phyloP scores from a whole-genome alignment of 2,113 vertebrate genomes.

The Carassius carassius region DNA sequence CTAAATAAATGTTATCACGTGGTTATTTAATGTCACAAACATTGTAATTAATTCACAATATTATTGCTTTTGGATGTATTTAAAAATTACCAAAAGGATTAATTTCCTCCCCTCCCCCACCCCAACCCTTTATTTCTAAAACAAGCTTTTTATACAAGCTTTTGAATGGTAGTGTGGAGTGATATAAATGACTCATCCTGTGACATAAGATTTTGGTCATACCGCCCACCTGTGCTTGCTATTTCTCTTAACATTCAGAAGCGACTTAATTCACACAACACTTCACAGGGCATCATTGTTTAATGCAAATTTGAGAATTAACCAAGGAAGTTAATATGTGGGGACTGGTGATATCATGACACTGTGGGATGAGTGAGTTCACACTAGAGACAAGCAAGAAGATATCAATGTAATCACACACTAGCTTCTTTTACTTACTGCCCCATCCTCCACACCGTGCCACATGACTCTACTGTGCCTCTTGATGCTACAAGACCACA shows the following conservation, averaged over 20 bases:
- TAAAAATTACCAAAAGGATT: too few species aligned
- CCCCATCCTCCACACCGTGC: background rate
- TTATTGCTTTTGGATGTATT: too few species aligned
- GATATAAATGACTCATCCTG: background rate
- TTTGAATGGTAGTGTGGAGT: background rate
- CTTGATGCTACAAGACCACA: conserved; percentile 31
- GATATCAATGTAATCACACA: conserved; percentile 35
- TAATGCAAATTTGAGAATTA: conserved; percentile 7
- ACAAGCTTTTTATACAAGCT: too few species aligned
- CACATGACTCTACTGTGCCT: background rate
- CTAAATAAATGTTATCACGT: too few species aligned
- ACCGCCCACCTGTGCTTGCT: background rate
- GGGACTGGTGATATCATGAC: conserved; percentile 14
- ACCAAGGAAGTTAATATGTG: background rate
- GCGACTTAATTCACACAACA: conserved; percentile 1
- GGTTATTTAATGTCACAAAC: too few species aligned
- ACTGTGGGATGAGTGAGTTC: background rate
- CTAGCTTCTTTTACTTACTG: conserved; percentile 43
- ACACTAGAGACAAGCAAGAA: conserved; percentile 21
- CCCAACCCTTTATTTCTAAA: too few species aligned
- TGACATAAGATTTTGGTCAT: conserved; percentile 10
- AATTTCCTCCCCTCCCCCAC: too few species aligned
- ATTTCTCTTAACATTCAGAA: conserved; percentile 26
- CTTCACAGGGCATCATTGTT: background rate
- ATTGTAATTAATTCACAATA: too few species aligned